These are phyloP conservation scores for Leptoteleia sp. DNA, from an alignment of 1,140 invertebrate genomes.

Conservation along the genomic window DNA sequence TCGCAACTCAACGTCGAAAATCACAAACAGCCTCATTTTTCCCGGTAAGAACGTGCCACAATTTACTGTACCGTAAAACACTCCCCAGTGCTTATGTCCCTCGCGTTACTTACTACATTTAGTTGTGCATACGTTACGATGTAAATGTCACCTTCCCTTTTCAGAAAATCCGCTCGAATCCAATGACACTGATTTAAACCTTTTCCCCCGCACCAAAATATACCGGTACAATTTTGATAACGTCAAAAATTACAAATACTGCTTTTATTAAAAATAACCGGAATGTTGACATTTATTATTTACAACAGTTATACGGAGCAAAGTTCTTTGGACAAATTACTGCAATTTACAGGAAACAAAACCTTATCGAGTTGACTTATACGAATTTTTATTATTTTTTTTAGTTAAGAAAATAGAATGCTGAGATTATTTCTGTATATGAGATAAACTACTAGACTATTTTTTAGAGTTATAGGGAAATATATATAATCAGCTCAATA, in stretches of 20 bases:
- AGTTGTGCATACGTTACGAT: slow-evolving; percentile 55
- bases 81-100: slow-evolving; percentile 56
- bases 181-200: slow-evolving; percentile 54
- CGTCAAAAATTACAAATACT: slow-evolving; percentile 4
- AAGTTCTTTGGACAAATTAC: too few species aligned
- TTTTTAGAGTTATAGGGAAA: too few species aligned
- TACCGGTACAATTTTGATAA: too few species aligned
- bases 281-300: too few species aligned
- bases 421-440: too few species aligned
- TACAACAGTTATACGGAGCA: too few species aligned
- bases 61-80: slow-evolving; percentile 56
- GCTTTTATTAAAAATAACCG: slow-evolving; percentile 6
- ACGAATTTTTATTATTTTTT: too few species aligned
- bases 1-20: slow-evolving; percentile 39
- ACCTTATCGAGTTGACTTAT: too few species aligned
- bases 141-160: slow-evolving; percentile 52
- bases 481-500: too few species aligned
- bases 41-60: slow-evolving; percentile 42
- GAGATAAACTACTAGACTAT: too few species aligned
- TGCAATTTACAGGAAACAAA: too few species aligned
- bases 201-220: slow-evolving; percentile 13
- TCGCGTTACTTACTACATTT: slow-evolving; percentile 60
- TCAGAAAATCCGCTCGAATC: slow-evolving; percentile 8
- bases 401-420: too few species aligned
- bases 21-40: slow-evolving; percentile 51